Percentiles rank a stretch among this genome's conserved stretches.
Conservation (phyloP, 2,113 vertebrate species). For the Pomatostomus ruficeps region DNA sequence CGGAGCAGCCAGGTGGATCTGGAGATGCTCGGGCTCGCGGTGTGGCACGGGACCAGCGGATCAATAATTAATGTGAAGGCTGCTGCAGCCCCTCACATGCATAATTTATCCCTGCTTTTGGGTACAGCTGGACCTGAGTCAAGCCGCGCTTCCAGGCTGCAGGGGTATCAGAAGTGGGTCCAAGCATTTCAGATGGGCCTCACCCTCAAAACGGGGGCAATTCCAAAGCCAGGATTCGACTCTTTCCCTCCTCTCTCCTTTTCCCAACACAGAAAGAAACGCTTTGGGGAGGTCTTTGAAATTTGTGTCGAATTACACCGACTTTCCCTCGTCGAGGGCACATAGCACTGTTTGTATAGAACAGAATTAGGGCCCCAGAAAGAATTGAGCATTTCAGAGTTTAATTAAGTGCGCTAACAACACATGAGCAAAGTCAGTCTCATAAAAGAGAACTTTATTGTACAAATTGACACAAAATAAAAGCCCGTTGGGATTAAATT, state of each 20-base stretch:
- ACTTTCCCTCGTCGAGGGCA: neutral
- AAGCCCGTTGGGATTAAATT: neutral
- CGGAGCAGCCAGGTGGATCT: conserved; percentile 28
- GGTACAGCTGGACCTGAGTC: conserved; percentile 38
- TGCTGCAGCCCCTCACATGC: conserved; percentile 52
- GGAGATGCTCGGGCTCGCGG: neutral
- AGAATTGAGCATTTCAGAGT: neutral
- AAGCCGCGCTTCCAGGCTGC: neutral
- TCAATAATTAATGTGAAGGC: conserved; percentile 59
- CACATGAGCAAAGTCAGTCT: neutral
- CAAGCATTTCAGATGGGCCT: neutral
- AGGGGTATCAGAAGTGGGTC: neutral
- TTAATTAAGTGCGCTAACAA: neutral
- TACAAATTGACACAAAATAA: conserved; percentile 2
- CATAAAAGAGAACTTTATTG: conserved; percentile 31
- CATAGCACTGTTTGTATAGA: neutral
- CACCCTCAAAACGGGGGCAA: neutral
- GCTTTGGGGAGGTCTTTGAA: neutral
- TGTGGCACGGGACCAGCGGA: conserved; percentile 40
- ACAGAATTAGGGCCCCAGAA: neutral
- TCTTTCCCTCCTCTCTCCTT: neutral
- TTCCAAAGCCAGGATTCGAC: neutral
- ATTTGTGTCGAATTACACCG: neutral
- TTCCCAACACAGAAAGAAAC: neutral
- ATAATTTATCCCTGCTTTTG: conserved; percentile 58